Percentiles rank a stretch among this genome's conserved stretches.
phyloP scores from a whole-genome alignment of 2,113 vertebrate species.

The Pachypanchax playfairii region DNA sequence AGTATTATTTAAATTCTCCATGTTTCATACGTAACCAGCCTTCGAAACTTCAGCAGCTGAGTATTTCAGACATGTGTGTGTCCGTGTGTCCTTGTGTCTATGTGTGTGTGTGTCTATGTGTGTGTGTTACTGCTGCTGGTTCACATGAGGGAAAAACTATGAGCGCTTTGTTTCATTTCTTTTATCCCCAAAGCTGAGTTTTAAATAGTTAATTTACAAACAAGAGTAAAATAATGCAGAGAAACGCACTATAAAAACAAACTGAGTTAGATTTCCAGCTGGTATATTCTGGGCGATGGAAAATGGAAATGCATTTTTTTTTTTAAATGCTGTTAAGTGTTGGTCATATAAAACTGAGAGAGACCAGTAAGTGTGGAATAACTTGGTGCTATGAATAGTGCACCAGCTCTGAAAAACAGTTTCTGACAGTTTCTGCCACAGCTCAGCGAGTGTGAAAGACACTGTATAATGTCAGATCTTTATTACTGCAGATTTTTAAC shows the following conservation, averaged over 20 bases:
- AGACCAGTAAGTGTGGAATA: background rate
- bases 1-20: background rate
- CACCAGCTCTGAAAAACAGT: background rate
- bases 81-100: too few relatives aligned
- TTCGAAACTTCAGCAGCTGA: slow-evolving; percentile 31
- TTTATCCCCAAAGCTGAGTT: background rate
- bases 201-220: too few relatives aligned
- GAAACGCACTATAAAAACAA: too few relatives aligned
- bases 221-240: too few relatives aligned
- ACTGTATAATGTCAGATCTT: background rate
- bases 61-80: slow-evolving; percentile 37
- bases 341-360: background rate
- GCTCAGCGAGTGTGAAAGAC: background rate
- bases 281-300: too few relatives aligned
- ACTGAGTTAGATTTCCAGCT: too few relatives aligned
- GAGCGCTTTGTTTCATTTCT: background rate
- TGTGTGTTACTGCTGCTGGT: slow-evolving; percentile 9
- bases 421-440: background rate
- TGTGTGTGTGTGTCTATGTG: too few relatives aligned
- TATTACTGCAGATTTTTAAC: too few relatives aligned
- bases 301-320: too few relatives aligned
- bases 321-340: background rate
- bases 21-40: slow-evolving; percentile 14
- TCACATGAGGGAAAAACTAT: background rate
- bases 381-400: too few relatives aligned